phyloP scores from a whole-genome alignment of 2,888 invertebrate species.

The Candidula unifasciata region DNA sequence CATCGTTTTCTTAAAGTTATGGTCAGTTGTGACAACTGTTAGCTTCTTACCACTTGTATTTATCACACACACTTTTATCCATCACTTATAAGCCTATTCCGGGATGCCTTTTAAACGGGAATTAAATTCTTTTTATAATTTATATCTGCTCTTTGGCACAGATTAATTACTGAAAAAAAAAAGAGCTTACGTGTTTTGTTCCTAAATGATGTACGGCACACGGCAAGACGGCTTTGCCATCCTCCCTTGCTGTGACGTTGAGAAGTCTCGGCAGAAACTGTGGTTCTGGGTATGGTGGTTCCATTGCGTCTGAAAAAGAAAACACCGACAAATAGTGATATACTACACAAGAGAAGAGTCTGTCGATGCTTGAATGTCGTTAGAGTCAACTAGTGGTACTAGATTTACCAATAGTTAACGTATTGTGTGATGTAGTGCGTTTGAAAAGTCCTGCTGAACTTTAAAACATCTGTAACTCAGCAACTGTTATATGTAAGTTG shows the following conservation, averaged over 20 bases:
- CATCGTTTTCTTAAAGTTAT: no score
- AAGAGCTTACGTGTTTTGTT: constrained; percentile 47
- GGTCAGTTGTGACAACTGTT: no score
- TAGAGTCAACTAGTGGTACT: background rate
- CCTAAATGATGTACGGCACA: constrained; percentile 51
- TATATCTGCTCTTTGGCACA: background rate
- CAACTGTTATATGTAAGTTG: no score
- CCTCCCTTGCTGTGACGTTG: constrained; percentile 48
- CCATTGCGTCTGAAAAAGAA: constrained; percentile 41
- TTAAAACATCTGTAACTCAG: no score
- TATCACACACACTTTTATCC: no score
- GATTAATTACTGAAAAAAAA: background rate
- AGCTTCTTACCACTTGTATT: no score
- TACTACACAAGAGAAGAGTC: background rate
- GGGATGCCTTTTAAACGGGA: no score
- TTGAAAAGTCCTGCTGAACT: no score
- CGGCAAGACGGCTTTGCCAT: constrained; percentile 45
- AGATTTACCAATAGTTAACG: background rate
- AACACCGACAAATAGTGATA: no score
- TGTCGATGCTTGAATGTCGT: background rate
- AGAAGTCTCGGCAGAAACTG: constrained; percentile 44
- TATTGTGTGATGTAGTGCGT: no score
- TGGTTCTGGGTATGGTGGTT: constrained; percentile 49
- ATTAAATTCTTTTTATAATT: no score
- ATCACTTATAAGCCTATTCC: no score